These are phyloP conservation scores for Xyliphius kryptos DNA, from an alignment of 2,113 vertebrate genomes.

Conservation along the genomic window DNA sequence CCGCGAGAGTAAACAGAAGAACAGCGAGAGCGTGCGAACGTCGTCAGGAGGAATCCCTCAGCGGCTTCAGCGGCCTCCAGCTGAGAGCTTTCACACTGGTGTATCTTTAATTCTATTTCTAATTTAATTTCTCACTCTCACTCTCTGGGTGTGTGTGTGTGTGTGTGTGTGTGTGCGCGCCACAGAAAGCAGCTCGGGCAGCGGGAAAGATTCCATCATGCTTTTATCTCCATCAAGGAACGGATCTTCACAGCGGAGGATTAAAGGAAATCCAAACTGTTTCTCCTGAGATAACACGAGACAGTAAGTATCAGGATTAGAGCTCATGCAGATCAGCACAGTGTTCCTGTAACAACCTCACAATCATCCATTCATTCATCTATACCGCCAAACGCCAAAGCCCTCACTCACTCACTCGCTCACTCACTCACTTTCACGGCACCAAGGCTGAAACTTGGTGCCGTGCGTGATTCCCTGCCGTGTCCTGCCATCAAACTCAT, in stretches of 20 bases:
- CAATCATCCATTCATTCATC: no score
- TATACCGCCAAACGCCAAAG: no score
- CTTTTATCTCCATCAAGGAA: slow-evolving; percentile 8
- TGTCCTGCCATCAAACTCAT: no score
- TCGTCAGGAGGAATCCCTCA: neutral
- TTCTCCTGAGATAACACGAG: neutral
- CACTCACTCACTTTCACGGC: no score
- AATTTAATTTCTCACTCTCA: slow-evolving; percentile 1
- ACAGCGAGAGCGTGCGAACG: no score
- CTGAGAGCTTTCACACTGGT: slow-evolving; percentile 9
- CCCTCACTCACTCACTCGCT: no score
- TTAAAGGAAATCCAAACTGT: neutral
- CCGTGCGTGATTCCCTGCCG: no score
- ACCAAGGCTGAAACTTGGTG: no score
- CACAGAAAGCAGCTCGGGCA: slow-evolving; percentile 3
- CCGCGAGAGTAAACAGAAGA: no score
- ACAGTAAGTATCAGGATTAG: neutral
- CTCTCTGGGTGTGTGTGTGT: neutral
- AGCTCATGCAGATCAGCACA: neutral
- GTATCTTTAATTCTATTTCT: slow-evolving; percentile 18
- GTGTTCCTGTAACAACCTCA: no score
- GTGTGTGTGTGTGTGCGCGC: neutral
- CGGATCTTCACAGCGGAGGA: slow-evolving; percentile 22
- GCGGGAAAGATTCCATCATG: slow-evolving; percentile 4
- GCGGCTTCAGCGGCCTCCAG: slow-evolving; percentile 5